Conservation (phyloP, 2,113 vertebrate genomes). For the Elgaria multicarinata region DNA sequence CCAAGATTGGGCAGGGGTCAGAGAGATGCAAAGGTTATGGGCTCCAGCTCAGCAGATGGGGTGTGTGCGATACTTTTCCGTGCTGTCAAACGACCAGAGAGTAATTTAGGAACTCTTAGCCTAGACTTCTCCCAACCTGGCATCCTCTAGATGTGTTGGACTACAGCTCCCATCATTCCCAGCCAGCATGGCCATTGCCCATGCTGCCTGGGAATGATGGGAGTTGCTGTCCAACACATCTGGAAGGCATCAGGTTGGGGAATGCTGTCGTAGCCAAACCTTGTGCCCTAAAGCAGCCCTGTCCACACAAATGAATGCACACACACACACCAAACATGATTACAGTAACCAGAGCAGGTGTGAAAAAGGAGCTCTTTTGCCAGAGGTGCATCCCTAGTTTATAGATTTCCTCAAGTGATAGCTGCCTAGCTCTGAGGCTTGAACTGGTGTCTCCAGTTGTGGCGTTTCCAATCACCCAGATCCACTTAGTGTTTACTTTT, state of each 20-base stretch:
- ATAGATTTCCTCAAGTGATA: not conserved
- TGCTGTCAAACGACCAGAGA: not conserved
- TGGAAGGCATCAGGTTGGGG: too few relatives aligned
- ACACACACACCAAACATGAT: too few relatives aligned
- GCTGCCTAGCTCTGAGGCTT: not conserved
- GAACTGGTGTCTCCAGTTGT: not conserved
- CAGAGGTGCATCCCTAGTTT: not conserved
- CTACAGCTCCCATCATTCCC: too few relatives aligned
- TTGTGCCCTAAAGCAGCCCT: not conserved
- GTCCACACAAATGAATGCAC: not conserved
- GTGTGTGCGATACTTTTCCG: not conserved
- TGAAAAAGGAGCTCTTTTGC: not conserved
- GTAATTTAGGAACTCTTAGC: not conserved
- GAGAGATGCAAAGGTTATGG: not conserved
- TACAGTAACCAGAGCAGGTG: not conserved
- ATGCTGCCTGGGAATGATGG: too few relatives aligned
- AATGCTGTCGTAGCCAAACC: not conserved
- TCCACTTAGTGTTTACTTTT: not conserved
- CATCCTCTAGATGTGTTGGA: too few relatives aligned
- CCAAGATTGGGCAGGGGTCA: too few relatives aligned
- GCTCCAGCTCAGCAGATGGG: not conserved
- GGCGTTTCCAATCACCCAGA: not conserved
- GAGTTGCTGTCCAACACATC: too few relatives aligned
- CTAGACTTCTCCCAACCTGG: too few relatives aligned
- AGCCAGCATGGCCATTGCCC: too few relatives aligned